Conservation (phyloP, 2,797 vertebrate species). For the Xiphorhynchus erythropygius region DNA sequence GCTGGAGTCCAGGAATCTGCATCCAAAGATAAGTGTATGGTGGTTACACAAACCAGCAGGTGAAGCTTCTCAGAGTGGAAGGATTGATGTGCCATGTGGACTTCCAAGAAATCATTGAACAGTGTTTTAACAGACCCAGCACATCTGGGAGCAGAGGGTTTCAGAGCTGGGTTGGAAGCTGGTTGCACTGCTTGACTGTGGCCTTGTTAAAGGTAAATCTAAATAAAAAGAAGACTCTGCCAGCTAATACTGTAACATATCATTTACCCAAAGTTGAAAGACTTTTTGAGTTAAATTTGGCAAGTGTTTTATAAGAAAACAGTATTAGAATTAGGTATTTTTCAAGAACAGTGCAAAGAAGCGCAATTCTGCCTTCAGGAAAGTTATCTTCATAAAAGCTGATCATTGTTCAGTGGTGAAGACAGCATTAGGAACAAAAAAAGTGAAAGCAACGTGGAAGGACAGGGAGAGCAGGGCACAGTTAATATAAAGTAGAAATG, state of each 20-base stretch:
- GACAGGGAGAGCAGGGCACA: background rate
- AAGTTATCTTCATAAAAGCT: background rate
- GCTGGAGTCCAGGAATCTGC: background rate
- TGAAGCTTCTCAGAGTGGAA: background rate
- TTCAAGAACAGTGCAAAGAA: background rate
- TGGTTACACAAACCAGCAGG: background rate
- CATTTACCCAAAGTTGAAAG: background rate
- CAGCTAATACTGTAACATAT: background rate
- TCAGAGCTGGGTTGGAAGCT: background rate
- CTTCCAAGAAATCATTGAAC: background rate
- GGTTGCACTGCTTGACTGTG: background rate
- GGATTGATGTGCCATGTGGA: background rate
- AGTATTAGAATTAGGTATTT: background rate
- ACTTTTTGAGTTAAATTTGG: background rate
- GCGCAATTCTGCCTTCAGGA: background rate
- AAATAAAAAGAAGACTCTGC: background rate
- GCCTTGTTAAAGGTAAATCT: background rate
- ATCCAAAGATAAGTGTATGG: background rate
- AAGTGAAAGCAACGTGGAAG: background rate
- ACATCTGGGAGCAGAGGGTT: background rate
- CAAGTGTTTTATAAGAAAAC: background rate
- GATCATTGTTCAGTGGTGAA: background rate
- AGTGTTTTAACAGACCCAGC: background rate
- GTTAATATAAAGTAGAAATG: constrained; percentile 40
- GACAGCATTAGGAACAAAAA: background rate